Conservation (phyloP, 2,797 vertebrate species). For the Megalops cyprinoides region DNA sequence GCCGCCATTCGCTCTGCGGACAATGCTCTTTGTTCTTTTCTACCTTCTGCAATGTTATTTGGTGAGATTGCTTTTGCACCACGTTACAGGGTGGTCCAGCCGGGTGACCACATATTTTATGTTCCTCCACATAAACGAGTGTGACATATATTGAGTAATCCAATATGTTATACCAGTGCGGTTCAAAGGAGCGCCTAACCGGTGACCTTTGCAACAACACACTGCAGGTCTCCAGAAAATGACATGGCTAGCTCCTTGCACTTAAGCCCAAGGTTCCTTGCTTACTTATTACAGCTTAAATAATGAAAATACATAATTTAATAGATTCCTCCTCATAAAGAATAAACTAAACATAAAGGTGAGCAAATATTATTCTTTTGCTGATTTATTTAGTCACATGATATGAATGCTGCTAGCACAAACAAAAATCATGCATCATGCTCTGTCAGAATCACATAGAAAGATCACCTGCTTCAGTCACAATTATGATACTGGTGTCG, state of each 20-base stretch:
- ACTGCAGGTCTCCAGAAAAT: neutral
- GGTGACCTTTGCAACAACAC: neutral
- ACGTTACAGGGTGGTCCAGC: neutral
- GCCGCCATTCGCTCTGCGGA: constrained; percentile 11
- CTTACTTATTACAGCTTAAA: neutral
- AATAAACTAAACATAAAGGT: too few species aligned
- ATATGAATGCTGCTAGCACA: too few species aligned
- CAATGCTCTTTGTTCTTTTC: neutral
- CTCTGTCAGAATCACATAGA: too few species aligned
- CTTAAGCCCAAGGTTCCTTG: neutral
- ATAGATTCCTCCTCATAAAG: too few species aligned
- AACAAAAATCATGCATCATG: too few species aligned
- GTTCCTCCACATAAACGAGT: neutral
- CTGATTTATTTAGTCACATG: too few species aligned
- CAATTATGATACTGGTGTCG: too few species aligned
- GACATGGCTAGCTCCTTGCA: neutral
- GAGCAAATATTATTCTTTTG: too few species aligned
- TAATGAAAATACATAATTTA: too few species aligned
- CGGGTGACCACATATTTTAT: neutral
- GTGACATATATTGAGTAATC: constrained; percentile 5
- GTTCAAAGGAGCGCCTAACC: neutral
- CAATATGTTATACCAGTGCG: neutral
- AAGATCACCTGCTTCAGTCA: too few species aligned
- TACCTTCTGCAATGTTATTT: neutral
- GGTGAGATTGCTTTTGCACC: neutral